These are phyloP conservation scores for Hippoglossus hippoglossus DNA, from an alignment of 2,797 vertebrate genomes.

Conservation along the genomic window DNA sequence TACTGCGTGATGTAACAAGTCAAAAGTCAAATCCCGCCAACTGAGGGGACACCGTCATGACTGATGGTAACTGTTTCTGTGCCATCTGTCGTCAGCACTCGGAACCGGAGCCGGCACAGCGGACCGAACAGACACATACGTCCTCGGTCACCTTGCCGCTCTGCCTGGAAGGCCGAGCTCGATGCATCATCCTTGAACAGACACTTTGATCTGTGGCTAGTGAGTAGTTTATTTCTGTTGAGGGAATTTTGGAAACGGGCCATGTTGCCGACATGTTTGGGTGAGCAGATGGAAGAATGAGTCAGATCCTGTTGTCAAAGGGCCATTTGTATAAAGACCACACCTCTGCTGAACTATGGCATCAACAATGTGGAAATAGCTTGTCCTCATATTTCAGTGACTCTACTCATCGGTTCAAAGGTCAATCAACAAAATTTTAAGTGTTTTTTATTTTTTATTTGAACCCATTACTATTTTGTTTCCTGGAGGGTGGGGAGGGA, in stretches of 20 bases:
- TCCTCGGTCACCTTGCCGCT: slow-evolving; percentile 10
- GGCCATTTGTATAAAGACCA: slow-evolving; percentile 37
- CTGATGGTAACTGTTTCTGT: slow-evolving; percentile 44
- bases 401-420: too few species aligned
- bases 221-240: slow-evolving; percentile 34
- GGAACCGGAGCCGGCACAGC: slow-evolving; percentile 24
- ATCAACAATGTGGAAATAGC: slow-evolving; percentile 4
- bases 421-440: too few species aligned
- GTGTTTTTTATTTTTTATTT: too few species aligned
- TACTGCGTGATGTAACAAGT: slow-evolving; percentile 51
- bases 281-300: slow-evolving; percentile 45
- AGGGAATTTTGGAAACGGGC: slow-evolving; percentile 22
- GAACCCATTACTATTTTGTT: too few species aligned
- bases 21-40: slow-evolving; percentile 49
- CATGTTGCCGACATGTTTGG: background rate
- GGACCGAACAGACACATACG: slow-evolving; percentile 8
- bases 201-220: slow-evolving; percentile 32
- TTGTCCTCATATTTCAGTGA: background rate
- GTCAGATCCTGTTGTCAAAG: slow-evolving; percentile 33
- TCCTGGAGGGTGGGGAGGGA: too few species aligned
- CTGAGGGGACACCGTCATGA: slow-evolving; percentile 43
- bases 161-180: slow-evolving; percentile 31
- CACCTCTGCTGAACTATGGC: slow-evolving; percentile 1
- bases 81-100: slow-evolving; percentile 55
- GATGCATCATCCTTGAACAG: slow-evolving; percentile 30